Evolutionary conservation across 2,113 vertebrate genomes (phyloP), one percentile per base, ranked within the genome.

Genomic region (Leptodactylus fuscus): DNA sequence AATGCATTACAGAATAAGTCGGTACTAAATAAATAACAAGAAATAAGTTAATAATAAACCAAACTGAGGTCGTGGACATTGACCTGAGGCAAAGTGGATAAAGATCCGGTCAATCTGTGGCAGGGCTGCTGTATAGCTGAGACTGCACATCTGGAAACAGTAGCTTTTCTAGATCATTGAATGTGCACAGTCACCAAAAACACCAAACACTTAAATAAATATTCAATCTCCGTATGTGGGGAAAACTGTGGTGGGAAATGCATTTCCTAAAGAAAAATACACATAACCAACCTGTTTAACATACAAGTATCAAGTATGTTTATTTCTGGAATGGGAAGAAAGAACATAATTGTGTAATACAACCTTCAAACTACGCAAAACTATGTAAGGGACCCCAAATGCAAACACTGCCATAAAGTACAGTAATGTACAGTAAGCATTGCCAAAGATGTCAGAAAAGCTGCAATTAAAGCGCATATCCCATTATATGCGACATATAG

Each of bases 1-100:
- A 20, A 11, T 38, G 0, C 7, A 20, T 8, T 69, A 0, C 34
- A 69, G 9, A 69, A 69, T 38, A 22, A 4, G 34, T 38, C 38
- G 18, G 16, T 18, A 69, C 13, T 16, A 67, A 15, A 34, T 34
- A 34, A 67, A 36, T 36, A 18, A 67, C 32, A 67, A 29, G 32
- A 67, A 67, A 67, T 67, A 34, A 67, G 62, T 67, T 20, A 65
- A 34, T 67, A 18, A 36, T 67, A 67, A 67, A 34, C 29, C 15
- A 16, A 29, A 65, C 6, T 27, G 22, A 65, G 60, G 24, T 65
- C 27, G 10, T 18, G 27, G 60, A 32, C 15, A 65, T 29, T 65
- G 32, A 65, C 27, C 60, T 29, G 60, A 32, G 29, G 32, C 13
- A 67, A 34, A 34, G 9, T 67, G 32, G 15, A 36, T 20, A 1